Percentiles rank a stretch among this genome's conserved stretches.
Evolutionary conservation across 2,797 vertebrate genomes (phyloP).

Genomic region (Siniperca scherzeri): DNA sequence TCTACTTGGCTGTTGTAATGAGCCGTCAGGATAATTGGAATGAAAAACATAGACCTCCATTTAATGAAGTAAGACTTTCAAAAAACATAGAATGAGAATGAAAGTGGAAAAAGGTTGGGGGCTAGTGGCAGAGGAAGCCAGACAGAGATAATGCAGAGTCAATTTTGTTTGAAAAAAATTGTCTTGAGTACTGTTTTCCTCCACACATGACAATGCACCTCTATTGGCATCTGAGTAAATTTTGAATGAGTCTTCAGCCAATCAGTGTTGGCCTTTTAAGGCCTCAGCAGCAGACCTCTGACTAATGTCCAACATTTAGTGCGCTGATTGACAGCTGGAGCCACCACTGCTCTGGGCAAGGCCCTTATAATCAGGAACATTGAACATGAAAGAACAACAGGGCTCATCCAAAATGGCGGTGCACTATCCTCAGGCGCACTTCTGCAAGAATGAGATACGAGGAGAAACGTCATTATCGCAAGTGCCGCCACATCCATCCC

Average conservation of each 20-base stretch:
- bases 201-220: conserved; percentile 21
- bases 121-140: conserved; percentile 35
- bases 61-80: conserved; percentile 77
- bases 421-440: conserved; percentile 59
- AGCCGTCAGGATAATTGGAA: conserved; percentile 83
- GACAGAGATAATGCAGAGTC: conserved; percentile 53
- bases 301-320: conserved; percentile 35
- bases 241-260: conserved; percentile 44
- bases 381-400: conserved; percentile 70
- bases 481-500: conserved; percentile 71
- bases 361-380: conserved; percentile 58
- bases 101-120: conserved; percentile 58
- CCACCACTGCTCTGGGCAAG: conserved; percentile 41
- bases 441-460: conserved; percentile 76
- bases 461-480: conserved; percentile 72
- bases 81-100: conserved; percentile 53
- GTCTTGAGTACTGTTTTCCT: conserved; percentile 16
- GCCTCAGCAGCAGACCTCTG: conserved; percentile 29
- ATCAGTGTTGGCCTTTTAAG: conserved; percentile 41
- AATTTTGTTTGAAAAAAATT: conserved; percentile 41
- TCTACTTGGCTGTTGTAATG: conserved; percentile 74
- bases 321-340: conserved; percentile 53
- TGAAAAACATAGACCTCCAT: conserved; percentile 71
- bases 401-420: conserved; percentile 62
- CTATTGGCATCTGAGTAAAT: conserved; percentile 28